Evolutionary conservation across 1,140 invertebrate species (phyloP), one percentile per base, ranked within the genome.

Genomic region (Pissodes strobi): DNA sequence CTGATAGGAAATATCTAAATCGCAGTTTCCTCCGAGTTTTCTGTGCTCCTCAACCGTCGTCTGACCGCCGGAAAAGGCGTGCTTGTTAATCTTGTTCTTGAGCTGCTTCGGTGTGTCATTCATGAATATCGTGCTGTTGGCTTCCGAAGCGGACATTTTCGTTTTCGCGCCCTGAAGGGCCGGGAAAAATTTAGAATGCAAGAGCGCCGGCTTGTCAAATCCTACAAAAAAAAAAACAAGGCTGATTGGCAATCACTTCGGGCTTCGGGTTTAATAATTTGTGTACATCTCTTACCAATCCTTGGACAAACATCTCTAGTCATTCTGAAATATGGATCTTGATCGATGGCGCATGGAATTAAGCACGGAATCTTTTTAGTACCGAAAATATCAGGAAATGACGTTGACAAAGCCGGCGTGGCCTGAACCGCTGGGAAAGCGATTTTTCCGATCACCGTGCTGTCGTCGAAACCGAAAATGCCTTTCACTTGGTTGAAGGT

Each of bases 311-410:
- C 94, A 81, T 99, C 97, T 61, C 97, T 84, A 0, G 95, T 96
- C 96, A 99, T 98, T 57, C 97, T 85, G 79, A 99, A 99, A 79
- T 99, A 99, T 0, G 97, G 97, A 82, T 99, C 97, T 85, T 99
- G 98, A 85, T 99, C 98, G 73, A 99, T 99, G 22, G 95, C 98
- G 82, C 97, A 99, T 0, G 97, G 97, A 67, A 99, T 97, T 1
- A 99, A 82, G 75, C 95, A 98, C 3, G 90, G 91, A 52, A 95
- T 83, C 76, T 95, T 92, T 49, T 87, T 88, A 55, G 87, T 83
- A 1, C 84, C 88, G 79, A 99, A 99, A 69, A 99, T 95, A 55
- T 91, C 88, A 0, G 97, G 97, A 81, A 99, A 99, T n/a, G 92
- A 90, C 8, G 90, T 90, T 0, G 93, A 94, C 73, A 99, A 88